phyloP scores from a whole-genome alignment of 2,797 vertebrate species.

The Sebastolobus altivelis region DNA sequence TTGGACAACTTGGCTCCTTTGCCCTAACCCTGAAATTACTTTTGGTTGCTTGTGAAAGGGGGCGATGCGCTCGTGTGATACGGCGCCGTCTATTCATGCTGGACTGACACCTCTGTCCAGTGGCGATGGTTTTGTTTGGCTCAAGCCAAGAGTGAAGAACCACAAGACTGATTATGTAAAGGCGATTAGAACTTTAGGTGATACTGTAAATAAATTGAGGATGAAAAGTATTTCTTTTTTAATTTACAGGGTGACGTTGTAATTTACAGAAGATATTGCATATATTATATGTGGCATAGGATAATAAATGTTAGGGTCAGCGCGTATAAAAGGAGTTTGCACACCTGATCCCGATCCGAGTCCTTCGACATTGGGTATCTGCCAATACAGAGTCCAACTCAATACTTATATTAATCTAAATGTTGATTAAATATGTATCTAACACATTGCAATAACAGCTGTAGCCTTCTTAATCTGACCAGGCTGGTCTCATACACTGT shows the following conservation, averaged over 20 bases:
- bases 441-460: no score
- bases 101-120: constrained; percentile 50
- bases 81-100: constrained; percentile 49
- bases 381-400: no score
- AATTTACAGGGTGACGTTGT: not conserved
- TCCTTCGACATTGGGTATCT: no score
- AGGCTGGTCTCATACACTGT: no score
- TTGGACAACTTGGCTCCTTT: constrained; percentile 79
- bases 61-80: constrained; percentile 63
- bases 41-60: constrained; percentile 73
- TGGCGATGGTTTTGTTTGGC: constrained; percentile 45
- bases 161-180: constrained; percentile 31
- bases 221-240: not conserved
- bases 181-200: not conserved
- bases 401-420: no score
- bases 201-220: not conserved
- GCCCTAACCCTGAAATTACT: constrained; percentile 82
- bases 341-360: no score
- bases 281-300: not conserved
- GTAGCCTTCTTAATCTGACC: no score
- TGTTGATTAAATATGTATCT: no score
- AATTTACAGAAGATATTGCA: not conserved
- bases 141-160: not conserved
- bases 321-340: not conserved
- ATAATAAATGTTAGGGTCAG: not conserved